Conservation (phyloP, 2,797 vertebrate species). For the Anas acuta region DNA sequence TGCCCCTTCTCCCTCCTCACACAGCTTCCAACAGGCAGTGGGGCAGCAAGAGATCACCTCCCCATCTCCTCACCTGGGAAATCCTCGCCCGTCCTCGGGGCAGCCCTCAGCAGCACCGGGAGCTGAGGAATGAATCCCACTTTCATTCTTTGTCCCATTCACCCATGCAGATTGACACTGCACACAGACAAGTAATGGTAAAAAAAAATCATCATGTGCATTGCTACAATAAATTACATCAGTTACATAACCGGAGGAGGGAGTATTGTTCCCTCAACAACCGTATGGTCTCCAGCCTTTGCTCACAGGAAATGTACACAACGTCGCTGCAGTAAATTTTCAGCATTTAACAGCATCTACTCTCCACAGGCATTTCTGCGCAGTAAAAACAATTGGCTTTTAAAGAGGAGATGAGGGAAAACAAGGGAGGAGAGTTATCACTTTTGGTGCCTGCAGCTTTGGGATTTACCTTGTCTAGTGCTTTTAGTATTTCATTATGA, state of each 20-base stretch:
- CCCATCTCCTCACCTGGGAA: background rate
- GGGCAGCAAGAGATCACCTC: background rate
- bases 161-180: background rate
- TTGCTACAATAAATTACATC: background rate
- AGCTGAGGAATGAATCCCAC: background rate
- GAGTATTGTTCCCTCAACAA: background rate
- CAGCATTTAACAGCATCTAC: slow-evolving; percentile 10
- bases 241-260: background rate
- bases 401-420: slow-evolving; percentile 34
- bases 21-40: background rate
- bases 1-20: background rate
- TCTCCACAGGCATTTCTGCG: background rate
- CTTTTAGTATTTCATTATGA: slow-evolving; percentile 18
- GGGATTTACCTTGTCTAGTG: background rate
- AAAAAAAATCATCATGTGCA: background rate
- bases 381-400: slow-evolving; percentile 44
- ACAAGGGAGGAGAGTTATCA: slow-evolving; percentile 45
- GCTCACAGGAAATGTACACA: slow-evolving; percentile 24
- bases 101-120: background rate
- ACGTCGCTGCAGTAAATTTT: slow-evolving; percentile 50
- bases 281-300: background rate
- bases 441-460: background rate
- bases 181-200: background rate
- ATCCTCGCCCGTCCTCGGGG: background rate
- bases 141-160: background rate